Evolutionary conservation across 2,888 invertebrate species (phyloP), one percentile per base, ranked within the genome.

Genomic region (Blera fallax): DNA sequence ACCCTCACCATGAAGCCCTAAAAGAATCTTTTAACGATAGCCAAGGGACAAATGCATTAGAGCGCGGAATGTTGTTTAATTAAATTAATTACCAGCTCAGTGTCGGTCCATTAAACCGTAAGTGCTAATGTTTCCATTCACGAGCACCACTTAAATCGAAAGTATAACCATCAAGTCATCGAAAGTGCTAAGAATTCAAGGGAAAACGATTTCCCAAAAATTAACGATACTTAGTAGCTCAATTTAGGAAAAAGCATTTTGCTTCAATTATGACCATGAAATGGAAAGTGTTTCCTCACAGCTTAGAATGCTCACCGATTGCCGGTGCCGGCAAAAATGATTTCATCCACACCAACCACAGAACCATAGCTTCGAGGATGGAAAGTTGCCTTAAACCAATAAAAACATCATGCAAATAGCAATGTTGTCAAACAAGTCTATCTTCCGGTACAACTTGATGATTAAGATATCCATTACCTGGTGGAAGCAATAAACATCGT

Each of bases 111-210:
- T 79, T 65, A 65, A 70, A 50, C 8, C 45, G 8, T 3, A 43
- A 6, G 69, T 79, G 84, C 40, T 84, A 84, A 84, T 76, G 74
- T 45, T 27, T 76, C 50, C 40, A 5, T 34, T 56, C 73, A 84
- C 79, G 79, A 69, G 64, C n/a, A 24, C 10, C 21, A 74, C 37
- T 52, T 52, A 67, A 37, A 54, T 62, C 16, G 52, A 52, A 76
- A 76, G 58, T 58, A 32, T 32, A 29, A 8, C 27, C 18, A 37
- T 14, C 8, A 24, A 24, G 27, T 18, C 21, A 70, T 45, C 43
- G 54, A 70, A 78, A 70, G 70, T 69, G 40, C n/a, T 18, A 29
- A 43, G 34, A 60, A 24, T 14, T 5, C 14, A 14, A 16, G 34
- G 37, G 65, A 56, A 50, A 58, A 27, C 21, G 64, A 18, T 45